A percentile compares a stretch with the other conserved stretches of the same genome.
phyloP scores from a whole-genome alignment of 2,888 invertebrate species.

The Melanchra persicariae region DNA sequence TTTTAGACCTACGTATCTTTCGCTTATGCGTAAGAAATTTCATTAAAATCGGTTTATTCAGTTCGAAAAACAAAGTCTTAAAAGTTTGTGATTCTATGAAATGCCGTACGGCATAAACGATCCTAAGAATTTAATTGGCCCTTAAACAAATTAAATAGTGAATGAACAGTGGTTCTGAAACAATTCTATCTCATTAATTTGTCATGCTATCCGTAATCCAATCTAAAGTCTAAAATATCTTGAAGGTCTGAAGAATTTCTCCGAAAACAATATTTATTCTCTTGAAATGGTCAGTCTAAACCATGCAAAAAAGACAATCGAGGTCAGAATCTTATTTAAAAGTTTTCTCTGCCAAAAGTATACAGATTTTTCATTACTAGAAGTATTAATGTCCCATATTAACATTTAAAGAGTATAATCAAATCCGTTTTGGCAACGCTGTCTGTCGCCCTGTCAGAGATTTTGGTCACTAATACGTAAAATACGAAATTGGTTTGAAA shows the following conservation, averaged over 20 bases:
- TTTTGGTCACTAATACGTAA: constrained; percentile 10
- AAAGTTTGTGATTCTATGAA: too few species aligned
- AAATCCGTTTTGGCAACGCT: constrained; percentile 45
- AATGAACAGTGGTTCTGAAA: too few species aligned
- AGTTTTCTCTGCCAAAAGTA: constrained; percentile 33
- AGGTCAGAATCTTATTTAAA: constrained; percentile 32
- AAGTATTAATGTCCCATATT: constrained; percentile 41
- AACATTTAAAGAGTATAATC: constrained; percentile 49
- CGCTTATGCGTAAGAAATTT: too few species aligned
- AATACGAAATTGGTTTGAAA: constrained; percentile 30
- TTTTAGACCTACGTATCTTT: too few species aligned
- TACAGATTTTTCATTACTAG: constrained; percentile 39
- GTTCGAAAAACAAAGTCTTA: too few species aligned
- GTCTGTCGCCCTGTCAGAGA: not conserved
- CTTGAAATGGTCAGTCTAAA: not conserved
- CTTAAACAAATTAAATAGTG: too few species aligned
- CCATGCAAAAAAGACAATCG: not conserved
- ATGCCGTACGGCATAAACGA: too few species aligned
- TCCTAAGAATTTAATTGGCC: too few species aligned
- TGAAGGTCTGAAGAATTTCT: not conserved
- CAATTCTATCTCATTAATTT: not conserved
- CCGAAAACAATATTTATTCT: not conserved
- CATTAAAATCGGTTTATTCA: too few species aligned
- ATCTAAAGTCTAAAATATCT: not conserved
- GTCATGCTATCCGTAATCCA: not conserved